Conservation (phyloP, 2,888 invertebrate species). For the Amorpha juglandis region DNA sequence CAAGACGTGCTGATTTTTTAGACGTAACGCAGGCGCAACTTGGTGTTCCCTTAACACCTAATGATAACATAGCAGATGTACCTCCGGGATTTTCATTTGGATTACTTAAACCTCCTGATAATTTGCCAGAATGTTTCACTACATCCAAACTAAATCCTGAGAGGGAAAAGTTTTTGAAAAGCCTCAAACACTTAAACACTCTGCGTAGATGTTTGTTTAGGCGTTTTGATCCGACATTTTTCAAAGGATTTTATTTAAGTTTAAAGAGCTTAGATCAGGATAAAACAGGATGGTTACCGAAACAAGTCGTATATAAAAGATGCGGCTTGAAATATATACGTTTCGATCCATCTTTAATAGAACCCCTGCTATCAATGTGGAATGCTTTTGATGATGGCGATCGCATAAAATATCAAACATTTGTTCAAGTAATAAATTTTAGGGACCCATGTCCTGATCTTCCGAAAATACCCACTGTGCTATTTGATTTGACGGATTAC, state of each 20-base stretch:
- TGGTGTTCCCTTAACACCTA: constrained; percentile 75
- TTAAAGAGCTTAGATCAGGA: constrained; percentile 66
- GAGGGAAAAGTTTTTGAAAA: constrained; percentile 67
- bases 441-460: constrained; percentile 67
- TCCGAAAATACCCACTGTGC: constrained; percentile 67
- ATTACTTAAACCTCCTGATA: constrained; percentile 56
- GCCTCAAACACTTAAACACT: constrained; percentile 74
- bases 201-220: constrained; percentile 62
- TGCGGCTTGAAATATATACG: constrained; percentile 70
- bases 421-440: constrained; percentile 76
- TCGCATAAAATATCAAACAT: constrained; percentile 76
- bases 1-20: constrained; percentile 69
- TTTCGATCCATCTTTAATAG: constrained; percentile 74
- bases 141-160: constrained; percentile 62
- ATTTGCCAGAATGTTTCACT: constrained; percentile 71
- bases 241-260: constrained; percentile 58
- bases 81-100: constrained; percentile 75
- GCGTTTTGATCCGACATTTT: constrained; percentile 64
- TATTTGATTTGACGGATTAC: constrained; percentile 61
- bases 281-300: constrained; percentile 74
- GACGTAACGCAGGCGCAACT: constrained; percentile 60
- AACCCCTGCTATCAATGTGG: constrained; percentile 74
- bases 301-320: constrained; percentile 68
- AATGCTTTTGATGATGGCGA: constrained; percentile 75
- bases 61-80: constrained; percentile 73